Conservation (phyloP, 2,113 vertebrate species). For the Rattus norvegicus region DNA sequence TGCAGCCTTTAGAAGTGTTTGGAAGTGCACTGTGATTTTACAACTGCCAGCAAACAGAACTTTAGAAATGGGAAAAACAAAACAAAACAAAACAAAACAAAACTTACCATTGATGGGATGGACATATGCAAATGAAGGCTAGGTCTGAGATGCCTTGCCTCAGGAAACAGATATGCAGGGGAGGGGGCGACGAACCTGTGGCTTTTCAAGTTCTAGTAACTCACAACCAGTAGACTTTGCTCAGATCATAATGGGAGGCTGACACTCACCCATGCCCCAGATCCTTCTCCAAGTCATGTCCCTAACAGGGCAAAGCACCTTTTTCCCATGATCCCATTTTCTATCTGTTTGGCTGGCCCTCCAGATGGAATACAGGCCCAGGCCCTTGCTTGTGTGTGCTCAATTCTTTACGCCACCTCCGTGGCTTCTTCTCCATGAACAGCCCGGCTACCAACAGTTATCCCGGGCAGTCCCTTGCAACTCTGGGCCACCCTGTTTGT, state of each 20-base stretch:
- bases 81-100: not conserved
- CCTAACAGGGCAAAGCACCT: not conserved
- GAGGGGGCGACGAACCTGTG: constrained; percentile 16
- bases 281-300: not conserved
- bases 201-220: constrained; percentile 30
- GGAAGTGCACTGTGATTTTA: not conserved
- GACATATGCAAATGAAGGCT: constrained; percentile 29
- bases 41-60: not conserved
- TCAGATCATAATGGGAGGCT: not conserved
- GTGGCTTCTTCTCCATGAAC: not conserved
- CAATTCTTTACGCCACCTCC: not conserved
- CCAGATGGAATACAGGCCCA: not conserved
- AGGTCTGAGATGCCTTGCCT: constrained; percentile 22
- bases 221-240: not conserved
- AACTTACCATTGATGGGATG: not conserved
- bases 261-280: not conserved
- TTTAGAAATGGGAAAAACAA: not conserved
- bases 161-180: not conserved
- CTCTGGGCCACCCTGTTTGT: not conserved
- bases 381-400: not conserved
- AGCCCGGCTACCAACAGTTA: not conserved
- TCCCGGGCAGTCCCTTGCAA: not conserved
- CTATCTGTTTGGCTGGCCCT: not conserved
- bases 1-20: not conserved
- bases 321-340: not conserved